Evolutionary conservation across 2,113 vertebrate genomes (phyloP).

Genomic region (Marmota monax): DNA sequence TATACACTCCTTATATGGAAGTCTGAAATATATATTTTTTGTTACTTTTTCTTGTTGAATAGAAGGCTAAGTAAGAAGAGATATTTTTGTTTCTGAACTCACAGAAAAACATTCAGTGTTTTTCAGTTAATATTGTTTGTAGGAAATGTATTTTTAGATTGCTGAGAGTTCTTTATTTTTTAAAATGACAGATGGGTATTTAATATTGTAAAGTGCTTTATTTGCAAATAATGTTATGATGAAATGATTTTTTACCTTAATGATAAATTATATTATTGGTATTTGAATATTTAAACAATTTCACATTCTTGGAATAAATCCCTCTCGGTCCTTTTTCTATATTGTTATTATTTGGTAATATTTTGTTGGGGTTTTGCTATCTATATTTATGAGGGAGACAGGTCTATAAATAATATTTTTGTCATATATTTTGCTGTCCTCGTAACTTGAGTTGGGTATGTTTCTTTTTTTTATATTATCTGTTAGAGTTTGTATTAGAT

Average conservation of each 20-base stretch:
- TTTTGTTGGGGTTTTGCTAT: not conserved
- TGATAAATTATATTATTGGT: not conserved
- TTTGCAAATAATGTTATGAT: not conserved
- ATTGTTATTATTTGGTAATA: not conserved
- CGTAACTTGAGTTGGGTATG: not conserved
- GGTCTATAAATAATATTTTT: not conserved
- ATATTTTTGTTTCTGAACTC: not conserved
- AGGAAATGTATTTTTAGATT: not conserved
- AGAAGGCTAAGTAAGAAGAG: not conserved
- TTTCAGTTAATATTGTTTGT: conserved; percentile 8
- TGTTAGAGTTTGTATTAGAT: not conserved
- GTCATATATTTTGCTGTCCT: not conserved
- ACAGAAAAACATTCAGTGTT: not conserved
- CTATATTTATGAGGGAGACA: not conserved
- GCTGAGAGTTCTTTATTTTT: not conserved
- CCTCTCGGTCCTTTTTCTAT: not conserved
- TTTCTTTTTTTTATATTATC: conserved; percentile 12
- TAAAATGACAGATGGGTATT: not conserved
- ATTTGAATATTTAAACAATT: not conserved
- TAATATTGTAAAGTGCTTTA: not conserved
- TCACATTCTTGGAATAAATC: not conserved
- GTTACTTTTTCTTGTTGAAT: not conserved
- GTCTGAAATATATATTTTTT: not conserved
- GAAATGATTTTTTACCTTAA: conserved; percentile 16
- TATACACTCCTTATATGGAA: conserved; percentile 5